phyloP scores from a whole-genome alignment of 1,140 invertebrate species.

The Drosophila pseudoananassae region DNA sequence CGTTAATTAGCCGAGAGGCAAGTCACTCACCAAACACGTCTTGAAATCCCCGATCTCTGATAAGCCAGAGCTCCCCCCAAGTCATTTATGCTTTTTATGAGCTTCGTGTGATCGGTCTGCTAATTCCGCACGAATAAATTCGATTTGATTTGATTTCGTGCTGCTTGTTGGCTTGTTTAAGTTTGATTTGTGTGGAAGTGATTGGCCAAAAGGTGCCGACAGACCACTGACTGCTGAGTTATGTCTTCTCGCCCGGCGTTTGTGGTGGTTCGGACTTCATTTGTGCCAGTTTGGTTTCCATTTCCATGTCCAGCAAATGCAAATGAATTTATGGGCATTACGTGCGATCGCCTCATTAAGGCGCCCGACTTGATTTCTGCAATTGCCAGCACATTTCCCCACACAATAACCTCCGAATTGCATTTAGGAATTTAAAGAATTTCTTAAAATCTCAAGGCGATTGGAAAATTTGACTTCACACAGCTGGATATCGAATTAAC shows the following conservation, averaged over 20 bases:
- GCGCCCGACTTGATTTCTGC: slow-evolving; percentile 27
- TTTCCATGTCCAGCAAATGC: slow-evolving; percentile 37
- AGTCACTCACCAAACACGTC: slow-evolving; percentile 37
- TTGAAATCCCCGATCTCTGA: slow-evolving; percentile 11
- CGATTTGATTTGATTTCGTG: slow-evolving; percentile 38
- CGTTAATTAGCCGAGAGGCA: slow-evolving; percentile 59
- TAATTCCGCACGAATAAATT: slow-evolving; percentile 36
- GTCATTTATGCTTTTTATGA: slow-evolving; percentile 46
- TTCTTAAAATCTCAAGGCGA: slow-evolving; percentile 2
- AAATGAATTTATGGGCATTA: slow-evolving; percentile 49
- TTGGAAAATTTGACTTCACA: background rate
- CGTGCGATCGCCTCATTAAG: slow-evolving; percentile 54
- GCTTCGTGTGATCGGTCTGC: slow-evolving; percentile 47
- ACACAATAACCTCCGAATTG: slow-evolving; percentile 10
- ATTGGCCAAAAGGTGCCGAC: slow-evolving; percentile 29
- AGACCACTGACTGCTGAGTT: slow-evolving; percentile 7
- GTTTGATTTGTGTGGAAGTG: slow-evolving; percentile 32
- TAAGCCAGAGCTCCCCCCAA: slow-evolving; percentile 14
- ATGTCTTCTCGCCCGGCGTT: slow-evolving; percentile 10
- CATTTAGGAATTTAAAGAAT: slow-evolving; percentile 19
- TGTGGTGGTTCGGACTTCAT: slow-evolving; percentile 5
- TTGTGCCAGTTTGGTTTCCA: slow-evolving; percentile 19
- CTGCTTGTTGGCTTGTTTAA: slow-evolving; percentile 12
- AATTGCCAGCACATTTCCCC: slow-evolving; percentile 20
- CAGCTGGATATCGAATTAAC: slow-evolving; percentile 14